Evolutionary conservation across 2,888 invertebrate species (phyloP), one percentile per base, ranked within the genome.

Genomic region (Glaucopsyche alexis): DNA sequence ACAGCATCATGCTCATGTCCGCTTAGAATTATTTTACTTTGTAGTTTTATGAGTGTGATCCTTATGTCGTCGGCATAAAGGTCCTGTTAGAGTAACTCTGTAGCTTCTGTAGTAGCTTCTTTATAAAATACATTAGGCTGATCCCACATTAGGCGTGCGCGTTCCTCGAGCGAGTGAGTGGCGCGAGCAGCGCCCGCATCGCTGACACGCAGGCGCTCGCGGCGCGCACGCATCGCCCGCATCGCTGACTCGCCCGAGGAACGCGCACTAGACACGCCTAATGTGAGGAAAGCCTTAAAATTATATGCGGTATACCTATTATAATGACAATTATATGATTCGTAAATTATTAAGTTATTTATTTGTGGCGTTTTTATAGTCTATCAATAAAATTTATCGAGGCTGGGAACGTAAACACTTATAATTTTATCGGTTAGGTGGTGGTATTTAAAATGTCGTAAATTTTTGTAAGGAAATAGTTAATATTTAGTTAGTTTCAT

Each of bases 261-360:
- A n/a, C n/a, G n/a, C n/a, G n/a, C n/a, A n/a, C n/a, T n/a, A n/a
- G n/a, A n/a, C n/a, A n/a, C n/a, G n/a, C n/a, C n/a, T n/a, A n/a
- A n/a, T n/a, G n/a, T n/a, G n/a, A n/a, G n/a, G n/a, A n/a, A n/a
- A n/a, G n/a, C n/a, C n/a, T n/a, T n/a, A 55, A 55, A 55, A 19
- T 55, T 55, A 55, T 55, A 19, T 7, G 8, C 16, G 16, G 7
- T 55, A 16, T 11, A 55, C 55, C 55, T 55, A 11, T 38, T 29
- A 29, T 29, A 29, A 29, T 29, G 0, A 29, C 4, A 60, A 38
- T 14, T 60, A 29, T 38, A 60, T 60, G 38, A 60, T 60, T 60
- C 60, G 60, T 60, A 60, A 60, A 60, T 60, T 60, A 60, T 60
- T 60, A 29, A 60, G 60, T 60, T 29, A 60, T 60, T 60, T 60